These are phyloP conservation scores for Agonopterix arenella DNA, from an alignment of 2,888 invertebrate genomes.

Conservation along the genomic window DNA sequence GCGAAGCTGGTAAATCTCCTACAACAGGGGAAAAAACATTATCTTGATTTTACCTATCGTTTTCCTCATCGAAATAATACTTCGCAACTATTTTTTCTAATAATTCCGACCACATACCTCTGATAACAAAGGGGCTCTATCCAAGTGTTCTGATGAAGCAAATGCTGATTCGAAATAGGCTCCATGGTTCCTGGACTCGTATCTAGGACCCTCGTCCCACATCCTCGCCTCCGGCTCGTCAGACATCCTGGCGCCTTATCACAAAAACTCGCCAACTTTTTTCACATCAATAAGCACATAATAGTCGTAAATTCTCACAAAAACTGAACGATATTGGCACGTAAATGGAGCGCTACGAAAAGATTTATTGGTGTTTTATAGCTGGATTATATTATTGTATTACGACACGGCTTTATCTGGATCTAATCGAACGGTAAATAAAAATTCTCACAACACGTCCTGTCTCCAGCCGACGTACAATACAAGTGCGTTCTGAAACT, in stretches of 20 bases:
- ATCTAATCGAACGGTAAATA: slow-evolving; percentile 19
- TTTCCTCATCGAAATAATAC: too few relatives aligned
- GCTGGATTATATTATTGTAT: slow-evolving; percentile 8
- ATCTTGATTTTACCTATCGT: too few relatives aligned
- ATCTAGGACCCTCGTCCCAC: slow-evolving; percentile 67
- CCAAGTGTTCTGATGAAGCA: slow-evolving; percentile 64
- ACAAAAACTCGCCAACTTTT: slow-evolving; percentile 14
- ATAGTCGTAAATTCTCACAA: background rate
- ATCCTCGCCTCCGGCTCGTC: slow-evolving; percentile 69
- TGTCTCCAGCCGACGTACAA: background rate
- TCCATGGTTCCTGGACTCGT: slow-evolving; percentile 51
- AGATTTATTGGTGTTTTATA: slow-evolving; percentile 2
- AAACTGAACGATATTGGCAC: background rate
- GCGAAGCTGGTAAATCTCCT: too few relatives aligned
- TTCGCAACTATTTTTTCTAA: too few relatives aligned
- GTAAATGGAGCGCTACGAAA: background rate
- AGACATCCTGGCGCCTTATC: slow-evolving; percentile 69
- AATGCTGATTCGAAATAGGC: slow-evolving; percentile 62
- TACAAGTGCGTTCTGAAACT: slow-evolving; percentile 12
- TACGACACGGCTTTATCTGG: slow-evolving; percentile 7
- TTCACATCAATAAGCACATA: slow-evolving; percentile 28
- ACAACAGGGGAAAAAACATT: too few relatives aligned
- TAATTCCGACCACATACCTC: slow-evolving; percentile 38
- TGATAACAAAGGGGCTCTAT: slow-evolving; percentile 63
- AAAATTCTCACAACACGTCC: slow-evolving; percentile 1